phyloP scores from a whole-genome alignment of 2,113 vertebrate genomes.

The Ciconia maguari region DNA sequence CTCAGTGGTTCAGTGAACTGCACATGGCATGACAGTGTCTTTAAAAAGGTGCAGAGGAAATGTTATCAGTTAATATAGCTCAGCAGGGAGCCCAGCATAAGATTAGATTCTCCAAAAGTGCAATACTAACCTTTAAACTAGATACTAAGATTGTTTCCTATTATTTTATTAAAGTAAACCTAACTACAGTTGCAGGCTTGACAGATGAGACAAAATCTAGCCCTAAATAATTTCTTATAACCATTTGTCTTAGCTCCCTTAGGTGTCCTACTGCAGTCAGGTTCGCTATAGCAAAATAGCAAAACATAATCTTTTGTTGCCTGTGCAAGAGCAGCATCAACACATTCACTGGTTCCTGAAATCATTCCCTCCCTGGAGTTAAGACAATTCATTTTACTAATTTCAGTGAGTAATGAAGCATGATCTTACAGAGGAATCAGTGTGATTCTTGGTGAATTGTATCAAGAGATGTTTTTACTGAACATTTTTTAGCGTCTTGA shows the following conservation, averaged over 20 bases:
- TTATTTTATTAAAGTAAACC: slow-evolving; percentile 7
- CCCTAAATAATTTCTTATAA: slow-evolving; percentile 1
- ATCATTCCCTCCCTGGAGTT: background rate
- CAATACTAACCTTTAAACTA: background rate
- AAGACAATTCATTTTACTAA: background rate
- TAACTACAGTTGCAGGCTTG: background rate
- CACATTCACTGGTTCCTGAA: background rate
- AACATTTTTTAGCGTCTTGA: background rate
- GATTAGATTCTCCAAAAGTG: background rate
- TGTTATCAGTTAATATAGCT: background rate
- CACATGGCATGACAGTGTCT: background rate
- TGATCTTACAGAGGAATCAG: background rate
- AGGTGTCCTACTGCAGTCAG: background rate
- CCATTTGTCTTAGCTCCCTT: background rate
- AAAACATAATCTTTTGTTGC: background rate
- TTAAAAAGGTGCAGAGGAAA: background rate
- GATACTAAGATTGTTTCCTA: background rate
- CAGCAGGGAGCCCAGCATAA: background rate
- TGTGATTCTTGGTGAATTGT: background rate
- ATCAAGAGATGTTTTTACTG: background rate
- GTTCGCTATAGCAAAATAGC: background rate
- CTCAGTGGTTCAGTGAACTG: background rate
- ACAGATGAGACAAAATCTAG: background rate
- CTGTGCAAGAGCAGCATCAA: background rate
- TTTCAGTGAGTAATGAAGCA: background rate